Conservation (phyloP, 53 echinoderm and acorn worm species). For the Henricia sp. region DNA sequence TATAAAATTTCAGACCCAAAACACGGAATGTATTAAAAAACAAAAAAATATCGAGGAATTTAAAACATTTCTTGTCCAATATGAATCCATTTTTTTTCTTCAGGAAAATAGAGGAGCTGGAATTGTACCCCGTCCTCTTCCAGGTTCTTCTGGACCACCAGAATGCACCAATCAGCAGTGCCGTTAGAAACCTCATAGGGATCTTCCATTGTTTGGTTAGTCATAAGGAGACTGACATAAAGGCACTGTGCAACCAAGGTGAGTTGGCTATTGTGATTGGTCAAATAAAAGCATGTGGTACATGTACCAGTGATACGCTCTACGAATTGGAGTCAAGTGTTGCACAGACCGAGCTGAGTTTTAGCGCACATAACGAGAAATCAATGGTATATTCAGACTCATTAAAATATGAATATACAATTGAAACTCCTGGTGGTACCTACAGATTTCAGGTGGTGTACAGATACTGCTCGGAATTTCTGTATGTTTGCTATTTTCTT, state of each 20-base stretch:
- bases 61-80: not conserved
- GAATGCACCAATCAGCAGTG: conserved; percentile 87
- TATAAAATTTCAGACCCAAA: not conserved
- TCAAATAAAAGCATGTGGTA: not conserved
- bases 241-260: conserved; percentile 85
- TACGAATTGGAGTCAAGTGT: too few relatives aligned
- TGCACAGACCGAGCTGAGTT: too few relatives aligned
- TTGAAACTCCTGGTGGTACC: too few relatives aligned
- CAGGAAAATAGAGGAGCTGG: conserved; percentile 82
- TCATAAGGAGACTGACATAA: conserved; percentile 73
- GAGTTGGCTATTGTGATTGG: conserved; percentile 29
- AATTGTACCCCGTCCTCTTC: conserved; percentile 85
- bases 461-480: too few relatives aligned
- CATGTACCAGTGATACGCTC: too few relatives aligned
- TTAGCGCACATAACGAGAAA: too few relatives aligned
- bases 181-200: conserved; percentile 80
- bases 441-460: too few relatives aligned
- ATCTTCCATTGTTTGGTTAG: conserved; percentile 78
- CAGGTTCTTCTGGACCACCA: conserved; percentile 93
- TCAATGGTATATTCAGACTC: too few relatives aligned
- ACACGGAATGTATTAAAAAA: not conserved
- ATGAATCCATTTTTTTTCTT: not conserved
- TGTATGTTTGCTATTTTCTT: too few relatives aligned
- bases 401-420: too few relatives aligned
- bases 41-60: not conserved